Evolutionary conservation across 2,113 vertebrate genomes (phyloP).

Genomic region (Bubo bubo): DNA sequence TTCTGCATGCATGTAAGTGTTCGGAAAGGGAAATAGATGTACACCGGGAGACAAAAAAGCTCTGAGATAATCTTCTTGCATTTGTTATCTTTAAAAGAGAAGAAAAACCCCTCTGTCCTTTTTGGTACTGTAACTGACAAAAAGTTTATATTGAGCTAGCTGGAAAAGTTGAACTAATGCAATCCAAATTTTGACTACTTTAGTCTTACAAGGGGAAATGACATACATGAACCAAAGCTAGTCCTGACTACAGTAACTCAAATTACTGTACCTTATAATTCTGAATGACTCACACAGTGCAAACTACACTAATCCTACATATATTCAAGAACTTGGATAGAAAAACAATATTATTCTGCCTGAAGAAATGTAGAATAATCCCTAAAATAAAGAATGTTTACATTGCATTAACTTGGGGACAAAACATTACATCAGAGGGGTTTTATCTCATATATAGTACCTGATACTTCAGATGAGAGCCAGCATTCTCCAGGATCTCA

Average conservation of each 20-base stretch:
- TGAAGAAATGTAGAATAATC: background rate
- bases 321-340: background rate
- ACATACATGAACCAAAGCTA: background rate
- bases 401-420: background rate
- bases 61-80: background rate
- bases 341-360: background rate
- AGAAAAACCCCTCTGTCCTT: background rate
- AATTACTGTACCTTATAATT: background rate
- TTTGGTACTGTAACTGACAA: background rate
- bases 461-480: background rate
- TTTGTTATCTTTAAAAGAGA: background rate
- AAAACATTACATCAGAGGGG: background rate
- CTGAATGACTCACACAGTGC: background rate
- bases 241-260: background rate
- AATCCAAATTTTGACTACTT: background rate
- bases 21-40: background rate
- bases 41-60: background rate
- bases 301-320: background rate
- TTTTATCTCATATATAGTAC: background rate
- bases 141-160: background rate
- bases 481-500: background rate
- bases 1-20: background rate
- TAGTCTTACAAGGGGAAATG: background rate
- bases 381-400: background rate
- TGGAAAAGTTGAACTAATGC: background rate